Percentiles rank a stretch among this genome's conserved stretches.
These are phyloP conservation scores for Myripristis murdjan DNA, from an alignment of 2,797 vertebrate species.

Conservation along the genomic window DNA sequence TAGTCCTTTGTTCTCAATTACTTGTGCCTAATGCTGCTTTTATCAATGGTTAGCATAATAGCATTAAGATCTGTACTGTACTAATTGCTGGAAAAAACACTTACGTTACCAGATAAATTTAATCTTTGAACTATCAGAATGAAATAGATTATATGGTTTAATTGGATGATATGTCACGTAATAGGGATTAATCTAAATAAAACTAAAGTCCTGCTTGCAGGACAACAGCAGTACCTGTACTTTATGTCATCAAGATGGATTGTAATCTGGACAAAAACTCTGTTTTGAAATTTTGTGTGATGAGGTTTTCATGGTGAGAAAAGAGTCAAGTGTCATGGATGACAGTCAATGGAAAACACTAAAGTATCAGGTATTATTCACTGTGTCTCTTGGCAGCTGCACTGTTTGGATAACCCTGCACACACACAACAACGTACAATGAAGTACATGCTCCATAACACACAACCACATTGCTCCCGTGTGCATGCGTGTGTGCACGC, in stretches of 20 bases:
- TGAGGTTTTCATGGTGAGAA: constrained; percentile 27
- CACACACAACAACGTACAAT: constrained; percentile 36
- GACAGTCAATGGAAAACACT: constrained; percentile 69
- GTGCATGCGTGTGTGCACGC: background rate
- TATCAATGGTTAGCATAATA: constrained; percentile 58
- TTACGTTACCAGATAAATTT: constrained; percentile 46
- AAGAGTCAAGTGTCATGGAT: constrained; percentile 44
- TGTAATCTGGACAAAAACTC: constrained; percentile 27
- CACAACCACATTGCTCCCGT: background rate
- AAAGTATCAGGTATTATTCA: constrained; percentile 58
- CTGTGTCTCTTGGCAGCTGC: constrained; percentile 64
- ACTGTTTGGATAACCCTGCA: constrained; percentile 73
- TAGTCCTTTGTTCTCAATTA: constrained; percentile 75
- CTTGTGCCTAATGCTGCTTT: constrained; percentile 53
- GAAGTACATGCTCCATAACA: constrained; percentile 19
- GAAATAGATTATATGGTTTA: constrained; percentile 1
- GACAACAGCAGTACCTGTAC: background rate
- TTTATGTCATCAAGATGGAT: background rate
- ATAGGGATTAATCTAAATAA: background rate
- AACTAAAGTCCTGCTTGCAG: background rate
- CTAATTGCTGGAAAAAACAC: constrained; percentile 49
- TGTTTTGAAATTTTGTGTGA: constrained; percentile 28
- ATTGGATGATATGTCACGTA: background rate
- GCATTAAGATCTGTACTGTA: constrained; percentile 48
- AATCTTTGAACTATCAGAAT: constrained; percentile 26